Conservation (phyloP, 2,797 vertebrate genomes). For the Sebastiscus tertius region DNA sequence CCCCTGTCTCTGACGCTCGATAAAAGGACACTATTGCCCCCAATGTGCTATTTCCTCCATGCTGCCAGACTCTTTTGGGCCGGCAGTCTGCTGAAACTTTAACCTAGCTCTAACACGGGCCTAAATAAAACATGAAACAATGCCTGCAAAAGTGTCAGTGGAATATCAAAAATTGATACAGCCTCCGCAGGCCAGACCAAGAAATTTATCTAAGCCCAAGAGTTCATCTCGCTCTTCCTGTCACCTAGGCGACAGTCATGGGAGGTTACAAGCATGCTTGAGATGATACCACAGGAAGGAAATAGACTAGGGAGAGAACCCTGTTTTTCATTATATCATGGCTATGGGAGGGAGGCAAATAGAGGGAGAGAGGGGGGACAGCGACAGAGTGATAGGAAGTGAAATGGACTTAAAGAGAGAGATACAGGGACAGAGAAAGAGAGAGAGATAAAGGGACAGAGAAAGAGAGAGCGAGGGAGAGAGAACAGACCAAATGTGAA, state of each 20-base stretch:
- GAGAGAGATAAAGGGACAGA: constrained; percentile 3
- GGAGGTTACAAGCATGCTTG: constrained; percentile 63
- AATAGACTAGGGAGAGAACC: constrained; percentile 36
- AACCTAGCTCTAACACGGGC: constrained; percentile 70
- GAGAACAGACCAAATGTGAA: constrained; percentile 41
- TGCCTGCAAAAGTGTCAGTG: constrained; percentile 77
- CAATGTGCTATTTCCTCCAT: constrained; percentile 68
- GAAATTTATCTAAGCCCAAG: constrained; percentile 78
- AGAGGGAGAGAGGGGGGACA: constrained; percentile 4
- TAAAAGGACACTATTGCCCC: constrained; percentile 56
- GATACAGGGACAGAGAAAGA: constrained; percentile 10
- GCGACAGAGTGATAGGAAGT: constrained; percentile 10
- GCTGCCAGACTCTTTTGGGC: constrained; percentile 56
- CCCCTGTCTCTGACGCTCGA: constrained; percentile 41
- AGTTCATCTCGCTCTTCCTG: constrained; percentile 74
- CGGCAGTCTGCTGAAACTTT: constrained; percentile 74
- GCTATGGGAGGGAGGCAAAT: constrained; percentile 39
- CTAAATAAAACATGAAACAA: constrained; percentile 87
- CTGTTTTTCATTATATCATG: constrained; percentile 59
- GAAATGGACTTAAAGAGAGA: constrained; percentile 34
- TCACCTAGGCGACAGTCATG: constrained; percentile 70
- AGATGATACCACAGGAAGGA: constrained; percentile 58
- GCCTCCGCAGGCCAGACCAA: constrained; percentile 70
- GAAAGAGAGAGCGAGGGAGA: constrained; percentile 2
- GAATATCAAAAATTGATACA: constrained; percentile 82